Evolutionary conservation across 1,140 invertebrate genomes (phyloP).

Genomic region (Carcinoscorpius rotundicauda): DNA sequence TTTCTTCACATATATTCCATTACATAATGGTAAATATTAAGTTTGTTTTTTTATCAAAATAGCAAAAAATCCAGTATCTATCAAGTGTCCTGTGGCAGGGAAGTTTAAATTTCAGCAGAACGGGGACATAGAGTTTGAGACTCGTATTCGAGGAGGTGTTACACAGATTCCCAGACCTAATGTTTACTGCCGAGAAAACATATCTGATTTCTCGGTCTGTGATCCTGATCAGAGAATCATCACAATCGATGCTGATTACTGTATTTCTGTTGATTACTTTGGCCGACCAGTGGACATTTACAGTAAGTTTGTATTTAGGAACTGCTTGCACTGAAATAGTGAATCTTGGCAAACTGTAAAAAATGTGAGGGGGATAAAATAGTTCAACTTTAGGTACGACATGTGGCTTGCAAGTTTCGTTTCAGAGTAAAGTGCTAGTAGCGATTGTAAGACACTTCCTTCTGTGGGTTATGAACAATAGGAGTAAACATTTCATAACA

Average conservation of each 20-base stretch:
- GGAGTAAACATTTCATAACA: too few species aligned
- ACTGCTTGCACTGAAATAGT: too few species aligned
- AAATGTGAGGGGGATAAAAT: background rate
- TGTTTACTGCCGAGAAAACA: conserved; percentile 82
- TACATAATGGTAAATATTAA: background rate
- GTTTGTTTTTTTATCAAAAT: background rate
- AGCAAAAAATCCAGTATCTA: conserved; percentile 82
- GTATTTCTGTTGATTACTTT: conserved; percentile 86
- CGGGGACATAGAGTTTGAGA: conserved; percentile 77
- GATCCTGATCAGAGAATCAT: conserved; percentile 88
- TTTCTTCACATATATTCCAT: background rate
- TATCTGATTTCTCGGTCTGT: conserved; percentile 88
- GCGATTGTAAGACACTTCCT: too few species aligned
- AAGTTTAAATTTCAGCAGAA: conserved; percentile 87
- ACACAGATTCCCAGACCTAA: conserved; percentile 83
- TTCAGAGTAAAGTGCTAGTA: too few species aligned
- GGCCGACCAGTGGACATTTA: conserved; percentile 87
- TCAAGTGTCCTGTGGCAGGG: conserved; percentile 88
- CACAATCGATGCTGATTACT: conserved; percentile 86
- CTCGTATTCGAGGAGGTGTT: conserved; percentile 84
- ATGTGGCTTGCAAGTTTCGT: too few species aligned
- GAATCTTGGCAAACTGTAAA: background rate
- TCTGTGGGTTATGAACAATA: too few species aligned
- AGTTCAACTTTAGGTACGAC: background rate
- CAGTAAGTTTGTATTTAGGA: conserved; percentile 40